Conservation (phyloP, 2,797 vertebrate genomes). For the Neostethus bicornis region DNA sequence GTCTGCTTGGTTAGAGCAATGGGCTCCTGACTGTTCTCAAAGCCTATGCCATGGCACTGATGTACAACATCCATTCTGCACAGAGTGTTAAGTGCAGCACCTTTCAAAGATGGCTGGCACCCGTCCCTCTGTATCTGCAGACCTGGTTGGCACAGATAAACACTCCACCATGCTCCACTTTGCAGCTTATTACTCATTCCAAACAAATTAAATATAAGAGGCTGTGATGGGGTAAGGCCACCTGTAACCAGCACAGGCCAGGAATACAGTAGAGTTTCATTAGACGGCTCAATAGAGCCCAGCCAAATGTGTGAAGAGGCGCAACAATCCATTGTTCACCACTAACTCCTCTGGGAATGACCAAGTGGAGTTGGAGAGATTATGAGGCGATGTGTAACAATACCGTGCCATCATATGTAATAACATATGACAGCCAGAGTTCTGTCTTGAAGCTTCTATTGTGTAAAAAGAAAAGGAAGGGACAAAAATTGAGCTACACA, state of each 20-base stretch:
- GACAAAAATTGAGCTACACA: conserved; percentile 25
- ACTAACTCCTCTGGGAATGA: conserved; percentile 60
- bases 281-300: conserved; percentile 70
- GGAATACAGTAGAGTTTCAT: conserved; percentile 66
- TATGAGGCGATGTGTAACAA: conserved; percentile 61
- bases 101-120: conserved; percentile 60
- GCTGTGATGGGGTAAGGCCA: conserved; percentile 43
- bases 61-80: conserved; percentile 41
- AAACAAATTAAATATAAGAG: conserved; percentile 62
- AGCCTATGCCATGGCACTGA: conserved; percentile 40
- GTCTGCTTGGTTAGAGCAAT: conserved; percentile 50
- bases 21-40: conserved; percentile 56
- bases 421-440: conserved; percentile 63
- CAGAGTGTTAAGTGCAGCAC: conserved; percentile 60
- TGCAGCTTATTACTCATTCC: conserved; percentile 68
- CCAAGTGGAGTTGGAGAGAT: conserved; percentile 51
- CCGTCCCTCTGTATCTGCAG: conserved; percentile 61
- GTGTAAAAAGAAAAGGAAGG: conserved; percentile 26
- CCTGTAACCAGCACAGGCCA: conserved; percentile 40
- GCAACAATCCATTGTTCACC: conserved; percentile 70
- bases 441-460: conserved; percentile 48
- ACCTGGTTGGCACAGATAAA: conserved; percentile 61
- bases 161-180: conserved; percentile 59
- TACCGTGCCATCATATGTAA: conserved; percentile 62
- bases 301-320: conserved; percentile 68